These are phyloP conservation scores for Drosophila grimshawi DNA, from an alignment of 1,140 invertebrate species.

Conservation along the genomic window DNA sequence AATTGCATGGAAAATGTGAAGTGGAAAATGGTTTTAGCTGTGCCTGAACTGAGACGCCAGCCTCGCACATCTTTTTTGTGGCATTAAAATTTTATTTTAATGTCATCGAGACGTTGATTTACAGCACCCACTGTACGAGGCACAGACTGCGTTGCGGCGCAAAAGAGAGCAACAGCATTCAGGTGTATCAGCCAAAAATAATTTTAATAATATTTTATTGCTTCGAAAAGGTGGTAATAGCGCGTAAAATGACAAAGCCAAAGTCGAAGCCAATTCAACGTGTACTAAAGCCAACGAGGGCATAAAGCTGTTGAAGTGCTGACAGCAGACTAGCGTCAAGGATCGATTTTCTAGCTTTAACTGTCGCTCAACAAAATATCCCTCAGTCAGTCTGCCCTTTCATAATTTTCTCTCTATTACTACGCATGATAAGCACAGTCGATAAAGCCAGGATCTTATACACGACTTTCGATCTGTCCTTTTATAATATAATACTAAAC, in stretches of 20 bases:
- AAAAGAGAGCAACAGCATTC: constrained; percentile 12
- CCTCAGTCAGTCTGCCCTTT: too few relatives aligned
- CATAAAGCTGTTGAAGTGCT: too few relatives aligned
- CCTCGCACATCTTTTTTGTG: constrained; percentile 25
- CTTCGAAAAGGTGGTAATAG: constrained; percentile 74
- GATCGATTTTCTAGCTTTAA: neutral
- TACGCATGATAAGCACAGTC: too few relatives aligned
- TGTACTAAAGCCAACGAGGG: too few relatives aligned
- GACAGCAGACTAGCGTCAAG: neutral
- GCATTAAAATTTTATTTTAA: constrained; percentile 85
- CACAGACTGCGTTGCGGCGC: neutral
- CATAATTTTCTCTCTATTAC: too few relatives aligned
- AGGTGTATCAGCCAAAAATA: constrained; percentile 53
- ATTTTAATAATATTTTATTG: constrained; percentile 84
- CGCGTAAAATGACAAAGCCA: constrained; percentile 59
- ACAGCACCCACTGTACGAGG: constrained; percentile 48
- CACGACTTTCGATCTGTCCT: too few relatives aligned
- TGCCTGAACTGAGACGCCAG: constrained; percentile 39
- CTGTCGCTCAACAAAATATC: neutral
- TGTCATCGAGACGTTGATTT: constrained; percentile 84
- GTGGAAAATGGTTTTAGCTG: constrained; percentile 6
- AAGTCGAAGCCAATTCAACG: constrained; percentile 6
- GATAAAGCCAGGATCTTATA: too few relatives aligned
- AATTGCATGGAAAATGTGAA: constrained; percentile 41
- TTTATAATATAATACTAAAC: too few relatives aligned